A percentile compares a stretch with the other conserved stretches of the same genome.
Evolutionary conservation across 2,797 vertebrate species (phyloP).

Genomic region (Distichodus sexfasciatus): DNA sequence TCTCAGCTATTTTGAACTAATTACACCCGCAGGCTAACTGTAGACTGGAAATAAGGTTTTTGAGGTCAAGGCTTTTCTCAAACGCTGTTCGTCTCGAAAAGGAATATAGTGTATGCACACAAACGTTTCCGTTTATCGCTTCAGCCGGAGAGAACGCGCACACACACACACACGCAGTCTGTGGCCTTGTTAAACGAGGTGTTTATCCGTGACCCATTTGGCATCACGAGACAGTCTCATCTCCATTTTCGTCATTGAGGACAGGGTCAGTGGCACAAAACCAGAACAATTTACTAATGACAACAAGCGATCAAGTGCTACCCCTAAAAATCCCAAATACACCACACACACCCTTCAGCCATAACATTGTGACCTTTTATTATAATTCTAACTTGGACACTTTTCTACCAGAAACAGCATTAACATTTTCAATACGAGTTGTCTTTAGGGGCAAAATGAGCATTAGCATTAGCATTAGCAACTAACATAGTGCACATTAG

Average conservation of each 20-base stretch:
- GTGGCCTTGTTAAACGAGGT: slow-evolving; percentile 25
- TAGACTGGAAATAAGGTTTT: too few species aligned
- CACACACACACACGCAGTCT: not conserved
- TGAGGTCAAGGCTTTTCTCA: not conserved
- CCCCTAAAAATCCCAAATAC: not conserved
- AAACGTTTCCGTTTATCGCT: slow-evolving; percentile 10
- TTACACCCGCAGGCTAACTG: too few species aligned
- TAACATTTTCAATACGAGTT: too few species aligned
- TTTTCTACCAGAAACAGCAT: too few species aligned
- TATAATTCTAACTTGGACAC: too few species aligned
- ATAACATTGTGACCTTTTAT: not conserved
- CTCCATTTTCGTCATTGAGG: slow-evolving; percentile 22
- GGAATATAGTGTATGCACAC: slow-evolving; percentile 16
- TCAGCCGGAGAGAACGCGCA: not conserved
- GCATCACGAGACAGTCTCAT: slow-evolving; percentile 1
- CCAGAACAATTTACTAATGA: slow-evolving; percentile 23
- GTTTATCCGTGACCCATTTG: slow-evolving; percentile 36
- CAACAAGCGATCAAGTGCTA: not conserved
- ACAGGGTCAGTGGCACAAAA: slow-evolving; percentile 11
- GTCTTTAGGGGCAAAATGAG: too few species aligned
- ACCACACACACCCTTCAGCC: not conserved
- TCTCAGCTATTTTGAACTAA: too few species aligned
- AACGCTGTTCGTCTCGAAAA: slow-evolving; percentile 2
- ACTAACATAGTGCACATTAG: too few species aligned
- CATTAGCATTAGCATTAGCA: too few species aligned